Conservation (phyloP, 2,797 vertebrate genomes). For the Pelodytes ibericus region DNA sequence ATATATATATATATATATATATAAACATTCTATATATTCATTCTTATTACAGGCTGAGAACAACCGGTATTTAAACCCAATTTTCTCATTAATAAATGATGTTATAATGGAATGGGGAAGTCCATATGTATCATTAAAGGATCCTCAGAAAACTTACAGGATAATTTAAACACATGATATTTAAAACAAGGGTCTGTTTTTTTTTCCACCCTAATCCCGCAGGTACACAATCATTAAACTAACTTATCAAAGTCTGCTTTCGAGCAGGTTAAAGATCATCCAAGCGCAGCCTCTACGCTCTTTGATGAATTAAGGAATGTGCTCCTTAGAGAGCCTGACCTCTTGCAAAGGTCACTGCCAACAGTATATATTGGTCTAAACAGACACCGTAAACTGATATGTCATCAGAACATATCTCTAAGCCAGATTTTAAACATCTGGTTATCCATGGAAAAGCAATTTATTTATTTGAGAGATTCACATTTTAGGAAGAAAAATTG, state of each 20-base stretch:
- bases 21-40: no score
- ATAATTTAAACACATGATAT: neutral
- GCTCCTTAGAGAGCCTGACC: neutral
- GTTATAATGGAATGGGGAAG: neutral
- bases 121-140: neutral
- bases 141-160: neutral
- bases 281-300: neutral
- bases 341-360: neutral
- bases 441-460: neutral
- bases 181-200: neutral
- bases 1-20: no score
- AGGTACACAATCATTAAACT: neutral
- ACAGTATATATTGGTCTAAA: neutral
- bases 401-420: neutral
- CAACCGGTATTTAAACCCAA: no score
- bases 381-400: neutral
- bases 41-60: no score
- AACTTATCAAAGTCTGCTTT: neutral
- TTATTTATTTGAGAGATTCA: neutral
- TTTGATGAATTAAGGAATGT: neutral
- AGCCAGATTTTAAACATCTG: constrained; percentile 6
- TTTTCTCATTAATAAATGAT: no score
- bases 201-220: neutral
- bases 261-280: neutral
- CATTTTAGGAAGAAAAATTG: neutral